These are phyloP conservation scores for Epizoanthus ramosus DNA, from an alignment of 92 coral and sea anemone species.

Conservation along the genomic window DNA sequence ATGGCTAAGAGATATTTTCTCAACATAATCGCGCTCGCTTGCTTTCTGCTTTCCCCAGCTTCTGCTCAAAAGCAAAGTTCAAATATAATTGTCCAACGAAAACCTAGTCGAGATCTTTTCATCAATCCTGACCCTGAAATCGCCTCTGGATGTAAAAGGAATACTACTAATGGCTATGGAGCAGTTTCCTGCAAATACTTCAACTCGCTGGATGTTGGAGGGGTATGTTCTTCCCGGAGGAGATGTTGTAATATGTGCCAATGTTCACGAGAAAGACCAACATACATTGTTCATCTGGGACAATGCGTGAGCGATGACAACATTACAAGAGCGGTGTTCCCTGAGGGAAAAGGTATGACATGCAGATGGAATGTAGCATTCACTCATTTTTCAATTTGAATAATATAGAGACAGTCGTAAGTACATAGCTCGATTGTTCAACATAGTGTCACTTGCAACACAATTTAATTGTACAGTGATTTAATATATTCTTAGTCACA, in stretches of 20 bases:
- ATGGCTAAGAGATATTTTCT: background rate
- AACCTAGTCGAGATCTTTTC: slow-evolving; percentile 5
- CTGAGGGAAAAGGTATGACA: background rate
- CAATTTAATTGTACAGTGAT: too few relatives aligned
- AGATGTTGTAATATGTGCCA: slow-evolving; percentile 7
- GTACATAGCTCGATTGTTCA: too few relatives aligned
- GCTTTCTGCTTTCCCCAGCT: background rate
- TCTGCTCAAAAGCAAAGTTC: background rate
- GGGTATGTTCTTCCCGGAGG: background rate
- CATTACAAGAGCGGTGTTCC: background rate
- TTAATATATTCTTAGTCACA: too few relatives aligned
- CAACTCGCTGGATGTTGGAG: background rate
- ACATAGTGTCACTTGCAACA: too few relatives aligned
- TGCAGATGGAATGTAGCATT: too few relatives aligned
- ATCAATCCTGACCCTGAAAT: slow-evolving; percentile 11
- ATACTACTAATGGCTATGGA: background rate
- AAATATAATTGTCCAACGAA: slow-evolving; percentile 3
- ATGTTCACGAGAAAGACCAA: slow-evolving; percentile 26
- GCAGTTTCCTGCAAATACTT: background rate
- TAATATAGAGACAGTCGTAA: too few relatives aligned
- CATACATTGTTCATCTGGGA: slow-evolving; percentile 7
- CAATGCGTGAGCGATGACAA: slow-evolving; percentile 10
- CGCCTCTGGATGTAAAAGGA: slow-evolving; percentile 1
- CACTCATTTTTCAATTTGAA: too few relatives aligned
- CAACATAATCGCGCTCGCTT: background rate